Evolutionary conservation across 2,888 invertebrate genomes (phyloP).

Genomic region (Mycalesis mineus): DNA sequence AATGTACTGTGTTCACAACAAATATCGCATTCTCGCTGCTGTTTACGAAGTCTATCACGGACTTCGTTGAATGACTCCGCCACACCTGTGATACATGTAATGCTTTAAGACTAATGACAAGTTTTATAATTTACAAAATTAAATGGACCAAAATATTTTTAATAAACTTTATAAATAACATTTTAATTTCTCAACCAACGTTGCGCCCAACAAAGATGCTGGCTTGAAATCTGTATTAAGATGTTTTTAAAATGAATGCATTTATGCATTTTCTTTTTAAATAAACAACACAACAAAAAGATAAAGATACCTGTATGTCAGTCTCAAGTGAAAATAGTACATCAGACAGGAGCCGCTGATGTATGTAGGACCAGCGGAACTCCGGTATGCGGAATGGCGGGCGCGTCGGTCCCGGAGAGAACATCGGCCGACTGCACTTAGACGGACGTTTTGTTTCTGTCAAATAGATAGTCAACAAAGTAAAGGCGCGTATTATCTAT

Average conservation of each 20-base stretch:
- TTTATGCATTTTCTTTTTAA: no score
- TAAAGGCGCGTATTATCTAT: background rate
- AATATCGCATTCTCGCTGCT: constrained; percentile 99
- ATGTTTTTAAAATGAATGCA: no score
- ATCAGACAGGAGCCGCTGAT: constrained; percentile 96
- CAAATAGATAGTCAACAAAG: background rate
- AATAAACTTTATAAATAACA: no score
- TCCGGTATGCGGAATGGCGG: constrained; percentile 99
- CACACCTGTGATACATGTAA: constrained; percentile 74
- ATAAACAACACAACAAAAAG: no score
- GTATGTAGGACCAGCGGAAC: constrained; percentile 99
- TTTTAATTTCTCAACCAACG: no score
- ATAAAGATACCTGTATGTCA: constrained; percentile 91
- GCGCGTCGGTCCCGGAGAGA: constrained; percentile 93
- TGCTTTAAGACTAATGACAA: no score
- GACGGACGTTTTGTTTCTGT: constrained; percentile 75
- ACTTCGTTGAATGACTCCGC: constrained; percentile 96
- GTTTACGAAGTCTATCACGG: constrained; percentile 98
- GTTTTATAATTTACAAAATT: no score
- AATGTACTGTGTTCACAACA: constrained; percentile 99
- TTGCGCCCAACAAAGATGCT: no score
- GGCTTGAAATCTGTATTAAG: no score
- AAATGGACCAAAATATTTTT: no score
- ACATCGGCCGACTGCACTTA: constrained; percentile 84
- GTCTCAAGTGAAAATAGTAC: constrained; percentile 97